Evolutionary conservation across 2,888 invertebrate genomes (phyloP).

Genomic region (Alviniconcha strummeri): DNA sequence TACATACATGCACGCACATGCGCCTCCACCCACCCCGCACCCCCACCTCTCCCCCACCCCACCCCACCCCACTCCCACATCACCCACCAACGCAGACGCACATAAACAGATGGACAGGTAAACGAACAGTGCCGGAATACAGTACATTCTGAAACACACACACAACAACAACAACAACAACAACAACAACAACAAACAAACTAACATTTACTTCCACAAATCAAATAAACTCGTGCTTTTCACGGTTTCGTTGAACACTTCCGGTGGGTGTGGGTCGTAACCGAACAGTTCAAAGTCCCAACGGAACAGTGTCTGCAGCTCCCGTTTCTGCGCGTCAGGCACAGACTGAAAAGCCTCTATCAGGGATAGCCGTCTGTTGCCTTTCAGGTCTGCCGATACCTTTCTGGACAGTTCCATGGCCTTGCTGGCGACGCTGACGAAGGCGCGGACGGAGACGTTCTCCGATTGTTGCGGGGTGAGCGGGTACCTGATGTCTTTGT

Average conservation of each 20-base stretch:
- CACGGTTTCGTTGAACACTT: not conserved
- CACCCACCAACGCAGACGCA: too few species aligned
- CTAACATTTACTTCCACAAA: too few species aligned
- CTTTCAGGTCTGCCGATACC: not conserved
- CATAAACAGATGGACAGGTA: too few species aligned
- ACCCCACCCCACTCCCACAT: too few species aligned
- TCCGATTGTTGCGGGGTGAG: not conserved
- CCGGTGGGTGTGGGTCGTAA: not conserved
- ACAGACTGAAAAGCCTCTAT: not conserved
- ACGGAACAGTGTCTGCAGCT: not conserved
- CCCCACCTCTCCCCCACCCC: too few species aligned
- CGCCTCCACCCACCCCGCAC: too few species aligned
- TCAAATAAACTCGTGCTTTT: too few species aligned
- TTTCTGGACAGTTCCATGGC: not conserved
- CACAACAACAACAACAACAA: too few species aligned
- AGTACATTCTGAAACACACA: too few species aligned
- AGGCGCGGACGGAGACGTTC: not conserved
- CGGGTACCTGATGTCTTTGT: not conserved
- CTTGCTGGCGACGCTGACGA: not conserved
- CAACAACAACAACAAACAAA: too few species aligned
- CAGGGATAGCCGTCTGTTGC: not conserved
- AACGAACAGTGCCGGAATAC: too few species aligned
- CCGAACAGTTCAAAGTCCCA: constrained; percentile 16
- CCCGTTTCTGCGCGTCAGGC: not conserved
- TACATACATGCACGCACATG: too few species aligned